Percentiles rank a stretch among this genome's conserved stretches.
phyloP scores from a whole-genome alignment of 2,113 vertebrate species.

The Hymenochirus boettgeri region DNA sequence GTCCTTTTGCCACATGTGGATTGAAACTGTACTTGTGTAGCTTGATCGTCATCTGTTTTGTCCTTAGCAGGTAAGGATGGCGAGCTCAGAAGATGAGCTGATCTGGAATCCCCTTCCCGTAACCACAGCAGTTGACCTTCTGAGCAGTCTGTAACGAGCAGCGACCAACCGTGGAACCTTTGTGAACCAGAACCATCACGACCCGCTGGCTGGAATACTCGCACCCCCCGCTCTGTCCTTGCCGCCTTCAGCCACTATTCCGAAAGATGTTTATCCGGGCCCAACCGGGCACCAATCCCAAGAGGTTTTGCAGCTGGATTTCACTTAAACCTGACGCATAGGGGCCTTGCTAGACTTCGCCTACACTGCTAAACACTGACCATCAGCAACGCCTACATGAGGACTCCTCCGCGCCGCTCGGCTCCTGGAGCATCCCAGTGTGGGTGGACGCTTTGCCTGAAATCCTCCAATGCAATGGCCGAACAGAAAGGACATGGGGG shows the following conservation, averaged over 20 bases:
- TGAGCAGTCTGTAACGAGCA: constrained; percentile 90
- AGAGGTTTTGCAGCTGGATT: constrained; percentile 89
- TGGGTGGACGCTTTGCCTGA: constrained; percentile 87
- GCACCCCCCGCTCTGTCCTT: constrained; percentile 87
- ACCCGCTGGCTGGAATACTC: constrained; percentile 83
- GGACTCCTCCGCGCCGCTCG: constrained; percentile 83
- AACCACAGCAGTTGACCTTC: constrained; percentile 93
- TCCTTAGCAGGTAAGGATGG: constrained; percentile 79
- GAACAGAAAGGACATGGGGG: constrained; percentile 39
- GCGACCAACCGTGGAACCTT: constrained; percentile 81
- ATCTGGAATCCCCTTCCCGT: constrained; percentile 97
- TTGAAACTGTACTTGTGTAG: no score
- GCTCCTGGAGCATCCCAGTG: constrained; percentile 88
- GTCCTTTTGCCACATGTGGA: background rate
- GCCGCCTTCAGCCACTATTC: constrained; percentile 91
- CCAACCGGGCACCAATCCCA: constrained; percentile 45
- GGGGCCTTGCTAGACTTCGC: constrained; percentile 90
- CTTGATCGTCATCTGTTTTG: background rate
- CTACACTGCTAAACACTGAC: constrained; percentile 93
- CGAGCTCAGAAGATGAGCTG: constrained; percentile 89
- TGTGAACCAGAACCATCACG: constrained; percentile 88
- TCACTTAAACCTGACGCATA: constrained; percentile 82
- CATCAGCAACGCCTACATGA: constrained; percentile 88
- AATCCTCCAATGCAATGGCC: constrained; percentile 76
- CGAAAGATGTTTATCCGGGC: constrained; percentile 79